phyloP scores from a whole-genome alignment of 1,140 invertebrate species.

The Leptinotarsa undecemlineata region DNA sequence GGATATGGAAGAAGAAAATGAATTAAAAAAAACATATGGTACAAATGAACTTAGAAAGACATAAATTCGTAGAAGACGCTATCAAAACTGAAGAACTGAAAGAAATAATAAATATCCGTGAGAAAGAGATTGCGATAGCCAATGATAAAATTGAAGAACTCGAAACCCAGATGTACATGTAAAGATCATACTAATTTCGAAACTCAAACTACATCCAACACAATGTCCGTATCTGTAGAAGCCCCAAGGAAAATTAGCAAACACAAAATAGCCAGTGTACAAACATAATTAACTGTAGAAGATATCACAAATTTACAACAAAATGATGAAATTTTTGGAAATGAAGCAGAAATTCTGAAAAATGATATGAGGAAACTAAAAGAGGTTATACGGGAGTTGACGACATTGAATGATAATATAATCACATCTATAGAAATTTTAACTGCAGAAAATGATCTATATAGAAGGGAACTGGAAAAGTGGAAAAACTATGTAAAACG shows the following conservation, averaged over 20 bases:
- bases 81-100: slow-evolving; percentile 5
- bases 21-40: slow-evolving; percentile 12
- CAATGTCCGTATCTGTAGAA: slow-evolving; percentile 8
- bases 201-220: slow-evolving; percentile 13
- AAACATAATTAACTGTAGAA: background rate
- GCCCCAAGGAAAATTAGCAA: background rate
- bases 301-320: background rate
- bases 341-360: slow-evolving; percentile 11
- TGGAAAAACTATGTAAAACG: background rate
- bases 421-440: slow-evolving; percentile 1
- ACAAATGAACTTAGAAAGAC: background rate
- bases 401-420: slow-evolving; percentile 5
- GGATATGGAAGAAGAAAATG: slow-evolving; percentile 8
- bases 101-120: slow-evolving; percentile 6
- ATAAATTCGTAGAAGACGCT: slow-evolving; percentile 10
- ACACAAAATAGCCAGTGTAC: slow-evolving; percentile 13
- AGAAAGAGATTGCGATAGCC: slow-evolving; percentile 11
- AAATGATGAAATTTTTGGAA: background rate
- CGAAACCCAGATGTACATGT: background rate
- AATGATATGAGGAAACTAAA: background rate
- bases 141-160: slow-evolving; percentile 19
- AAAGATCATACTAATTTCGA: background rate
- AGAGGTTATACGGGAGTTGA: background rate
- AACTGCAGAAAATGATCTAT: slow-evolving; percentile 3
- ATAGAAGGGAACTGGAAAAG: slow-evolving; percentile 2